A percentile compares a stretch with the other conserved stretches of the same genome.
These are phyloP conservation scores for Alexandromys fortis DNA, from an alignment of 2,113 vertebrate species.

Conservation along the genomic window DNA sequence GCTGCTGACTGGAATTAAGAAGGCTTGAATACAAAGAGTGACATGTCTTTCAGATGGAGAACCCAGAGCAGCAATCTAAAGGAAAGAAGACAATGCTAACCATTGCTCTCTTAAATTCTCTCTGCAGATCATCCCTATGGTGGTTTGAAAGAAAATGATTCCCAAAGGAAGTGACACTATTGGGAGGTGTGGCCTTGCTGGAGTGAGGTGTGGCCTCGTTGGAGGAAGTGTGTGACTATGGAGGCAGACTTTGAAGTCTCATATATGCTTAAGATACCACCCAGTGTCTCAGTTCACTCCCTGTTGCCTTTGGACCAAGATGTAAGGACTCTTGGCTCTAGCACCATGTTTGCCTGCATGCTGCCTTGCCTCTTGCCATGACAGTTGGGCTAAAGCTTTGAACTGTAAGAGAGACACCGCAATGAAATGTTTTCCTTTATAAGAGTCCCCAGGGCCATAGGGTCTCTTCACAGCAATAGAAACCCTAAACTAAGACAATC, in stretches of 20 bases:
- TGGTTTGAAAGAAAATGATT: not conserved
- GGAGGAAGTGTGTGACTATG: not conserved
- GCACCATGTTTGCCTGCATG: not conserved
- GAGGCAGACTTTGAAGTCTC: not conserved
- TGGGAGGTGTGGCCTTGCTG: not conserved
- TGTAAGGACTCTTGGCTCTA: not conserved
- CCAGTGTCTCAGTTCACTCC: not conserved
- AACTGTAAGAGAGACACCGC: not conserved
- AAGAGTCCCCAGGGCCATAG: not conserved
- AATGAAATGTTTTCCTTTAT: not conserved
- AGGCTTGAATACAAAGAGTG: not conserved
- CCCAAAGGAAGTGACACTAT: not conserved
- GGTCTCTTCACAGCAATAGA: not conserved
- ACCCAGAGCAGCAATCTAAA: not conserved
- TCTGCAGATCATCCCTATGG: not conserved
- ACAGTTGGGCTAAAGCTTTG: not conserved
- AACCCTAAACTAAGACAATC: not conserved
- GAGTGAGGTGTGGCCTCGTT: not conserved
- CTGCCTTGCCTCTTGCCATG: not conserved
- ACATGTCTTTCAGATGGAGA: not conserved
- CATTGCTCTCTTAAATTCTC: not conserved
- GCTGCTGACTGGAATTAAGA: not conserved
- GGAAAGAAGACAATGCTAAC: not conserved
- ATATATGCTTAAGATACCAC: not conserved
- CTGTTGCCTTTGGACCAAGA: not conserved